Conservation (phyloP, 2,113 vertebrate genomes). For the Toxotes chatareus region DNA sequence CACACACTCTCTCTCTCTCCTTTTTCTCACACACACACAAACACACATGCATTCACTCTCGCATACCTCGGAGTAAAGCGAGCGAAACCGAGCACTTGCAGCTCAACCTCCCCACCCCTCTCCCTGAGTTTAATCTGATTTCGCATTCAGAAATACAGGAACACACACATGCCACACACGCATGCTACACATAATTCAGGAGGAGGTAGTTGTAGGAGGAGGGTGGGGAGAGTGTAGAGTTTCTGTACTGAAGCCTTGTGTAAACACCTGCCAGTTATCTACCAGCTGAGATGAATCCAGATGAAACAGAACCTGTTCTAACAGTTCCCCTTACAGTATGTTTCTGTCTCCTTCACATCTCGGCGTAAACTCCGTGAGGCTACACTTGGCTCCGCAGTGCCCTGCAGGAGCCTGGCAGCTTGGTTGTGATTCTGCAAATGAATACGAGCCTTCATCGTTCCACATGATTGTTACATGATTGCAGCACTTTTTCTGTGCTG, state of each 20-base stretch:
- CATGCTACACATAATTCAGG: slow-evolving; percentile 32
- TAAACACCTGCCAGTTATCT: slow-evolving; percentile 77
- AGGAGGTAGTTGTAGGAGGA: neutral
- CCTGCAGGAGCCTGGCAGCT: slow-evolving; percentile 43
- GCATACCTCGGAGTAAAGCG: slow-evolving; percentile 73
- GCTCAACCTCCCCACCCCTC: slow-evolving; percentile 17
- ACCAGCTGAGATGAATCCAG: slow-evolving; percentile 72
- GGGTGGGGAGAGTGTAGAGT: slow-evolving; percentile 27
- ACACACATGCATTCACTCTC: slow-evolving; percentile 28
- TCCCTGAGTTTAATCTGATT: slow-evolving; percentile 68
- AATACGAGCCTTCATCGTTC: slow-evolving; percentile 31
- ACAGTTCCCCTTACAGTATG: slow-evolving; percentile 45
- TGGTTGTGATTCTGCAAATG: slow-evolving; percentile 39
- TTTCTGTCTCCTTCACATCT: slow-evolving; percentile 57
- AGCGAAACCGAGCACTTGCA: slow-evolving; percentile 67
- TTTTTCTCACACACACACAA: slow-evolving; percentile 30
- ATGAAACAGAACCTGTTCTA: slow-evolving; percentile 70
- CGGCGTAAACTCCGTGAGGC: slow-evolving; percentile 48
- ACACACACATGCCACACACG: slow-evolving; percentile 46
- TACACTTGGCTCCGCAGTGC: slow-evolving; percentile 13
- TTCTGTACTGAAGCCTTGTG: slow-evolving; percentile 60
- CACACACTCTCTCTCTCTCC: no score
- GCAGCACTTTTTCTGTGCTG: slow-evolving; percentile 43
- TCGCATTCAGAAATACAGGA: slow-evolving; percentile 58
- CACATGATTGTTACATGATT: slow-evolving; percentile 53